A percentile compares a stretch with the other conserved stretches of the same genome.
Evolutionary conservation across 1,140 invertebrate genomes (phyloP).

Genomic region (Coenobita brevimanus): DNA sequence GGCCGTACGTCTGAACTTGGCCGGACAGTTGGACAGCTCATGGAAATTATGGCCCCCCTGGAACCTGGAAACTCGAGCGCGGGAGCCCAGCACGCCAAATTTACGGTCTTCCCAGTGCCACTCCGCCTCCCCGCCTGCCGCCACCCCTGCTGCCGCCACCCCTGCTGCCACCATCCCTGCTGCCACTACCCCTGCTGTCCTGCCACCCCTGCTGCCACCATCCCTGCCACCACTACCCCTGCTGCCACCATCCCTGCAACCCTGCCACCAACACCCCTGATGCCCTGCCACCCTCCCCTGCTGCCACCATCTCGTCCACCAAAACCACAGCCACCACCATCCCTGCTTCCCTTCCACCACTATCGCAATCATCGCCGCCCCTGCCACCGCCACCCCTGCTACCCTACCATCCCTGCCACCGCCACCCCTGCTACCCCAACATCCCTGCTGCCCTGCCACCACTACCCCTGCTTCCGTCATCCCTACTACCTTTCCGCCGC

Average conservation of each 20-base stretch:
- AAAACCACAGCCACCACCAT: no score
- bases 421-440: no score
- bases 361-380: no score
- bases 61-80: slow-evolving; percentile 65
- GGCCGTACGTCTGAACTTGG: slow-evolving; percentile 67
- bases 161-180: slow-evolving; percentile 13
- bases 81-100: slow-evolving; percentile 58
- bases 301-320: no score
- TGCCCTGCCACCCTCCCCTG: no score
- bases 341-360: no score
- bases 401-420: no score
- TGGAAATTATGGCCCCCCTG: slow-evolving; percentile 67
- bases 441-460: background rate
- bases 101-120: slow-evolving; percentile 59
- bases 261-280: no score
- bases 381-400: no score
- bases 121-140: slow-evolving; percentile 9
- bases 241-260: no score
- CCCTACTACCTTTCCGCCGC: background rate
- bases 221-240: no score
- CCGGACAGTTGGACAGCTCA: slow-evolving; percentile 67
- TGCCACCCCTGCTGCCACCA: no score
- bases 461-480: background rate
- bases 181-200: background rate
- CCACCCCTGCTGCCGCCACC: background rate